A percentile compares a stretch with the other conserved stretches of the same genome.
phyloP scores from a whole-genome alignment of 2,888 invertebrate species.

The Cryptops parisi region DNA sequence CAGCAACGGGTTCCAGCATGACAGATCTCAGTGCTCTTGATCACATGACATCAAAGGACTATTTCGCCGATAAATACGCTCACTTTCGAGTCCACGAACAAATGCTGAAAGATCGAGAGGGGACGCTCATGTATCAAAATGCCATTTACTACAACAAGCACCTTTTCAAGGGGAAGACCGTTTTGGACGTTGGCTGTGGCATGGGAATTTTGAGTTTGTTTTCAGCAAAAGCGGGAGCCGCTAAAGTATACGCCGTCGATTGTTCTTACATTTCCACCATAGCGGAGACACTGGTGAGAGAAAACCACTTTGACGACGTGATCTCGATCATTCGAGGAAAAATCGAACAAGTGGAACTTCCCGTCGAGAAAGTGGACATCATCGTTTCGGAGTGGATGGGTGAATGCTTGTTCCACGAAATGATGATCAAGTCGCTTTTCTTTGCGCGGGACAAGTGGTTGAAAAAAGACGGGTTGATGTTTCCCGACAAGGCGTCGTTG shows the following conservation, averaged over 20 bases:
- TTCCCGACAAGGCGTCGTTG: constrained; percentile 74
- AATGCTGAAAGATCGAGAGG: too few species aligned
- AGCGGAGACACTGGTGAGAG: too few species aligned
- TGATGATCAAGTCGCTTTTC: constrained; percentile 88
- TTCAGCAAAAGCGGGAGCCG: constrained; percentile 80
- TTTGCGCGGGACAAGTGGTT: constrained; percentile 72
- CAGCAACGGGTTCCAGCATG: too few species aligned
- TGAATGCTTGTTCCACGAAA: constrained; percentile 89
- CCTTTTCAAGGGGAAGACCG: constrained; percentile 54
- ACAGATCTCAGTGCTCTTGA: too few species aligned
- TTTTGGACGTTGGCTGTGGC: constrained; percentile 41
- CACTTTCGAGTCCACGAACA: too few species aligned
- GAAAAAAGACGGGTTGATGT: constrained; percentile 53
- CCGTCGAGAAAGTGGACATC: constrained; percentile 65
- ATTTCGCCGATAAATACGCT: too few species aligned
- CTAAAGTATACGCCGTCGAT: constrained; percentile 43
- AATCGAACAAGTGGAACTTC: constrained; percentile 65
- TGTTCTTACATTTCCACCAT: constrained; percentile 36
- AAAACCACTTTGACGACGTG: constrained; percentile 55
- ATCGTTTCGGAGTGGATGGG: constrained; percentile 99
- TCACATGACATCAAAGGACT: too few species aligned
- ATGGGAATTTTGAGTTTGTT: constrained; percentile 71
- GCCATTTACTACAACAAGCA: constrained; percentile 61
- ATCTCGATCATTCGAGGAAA: constrained; percentile 70
- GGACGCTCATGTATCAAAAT: constrained; percentile 67